Evolutionary conservation across 2,888 invertebrate species (phyloP).

Genomic region (Dioctria linearis): DNA sequence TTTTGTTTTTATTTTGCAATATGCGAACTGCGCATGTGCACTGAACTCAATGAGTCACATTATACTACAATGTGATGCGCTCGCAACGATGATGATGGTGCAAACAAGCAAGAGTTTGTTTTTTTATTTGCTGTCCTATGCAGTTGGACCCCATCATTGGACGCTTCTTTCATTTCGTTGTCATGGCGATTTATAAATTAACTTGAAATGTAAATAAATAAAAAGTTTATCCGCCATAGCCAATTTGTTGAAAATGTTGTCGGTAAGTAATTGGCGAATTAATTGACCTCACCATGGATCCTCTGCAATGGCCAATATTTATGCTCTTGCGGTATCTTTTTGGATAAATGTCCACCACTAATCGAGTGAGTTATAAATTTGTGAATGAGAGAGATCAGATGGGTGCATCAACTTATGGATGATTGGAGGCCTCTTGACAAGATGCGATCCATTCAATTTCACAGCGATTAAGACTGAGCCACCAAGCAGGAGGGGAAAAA

Average conservation of each 20-base stretch:
- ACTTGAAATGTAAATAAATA: slow-evolving; percentile 57
- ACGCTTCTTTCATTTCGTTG: slow-evolving; percentile 51
- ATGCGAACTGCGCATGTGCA: slow-evolving; percentile 30
- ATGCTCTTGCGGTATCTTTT: slow-evolving; percentile 57
- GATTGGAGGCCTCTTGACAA: slow-evolving; percentile 40
- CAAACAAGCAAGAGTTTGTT: slow-evolving; percentile 25
- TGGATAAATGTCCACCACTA: slow-evolving; percentile 56
- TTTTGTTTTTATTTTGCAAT: too few relatives aligned
- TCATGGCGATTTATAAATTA: slow-evolving; percentile 57
- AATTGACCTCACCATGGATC: slow-evolving; percentile 42
- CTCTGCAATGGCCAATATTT: slow-evolving; percentile 49
- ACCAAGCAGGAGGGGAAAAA: neutral
- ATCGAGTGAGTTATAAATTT: slow-evolving; percentile 58
- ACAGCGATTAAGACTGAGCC: slow-evolving; percentile 30
- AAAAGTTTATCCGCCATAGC: slow-evolving; percentile 55
- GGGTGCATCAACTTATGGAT: slow-evolving; percentile 40
- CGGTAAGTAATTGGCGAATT: slow-evolving; percentile 59
- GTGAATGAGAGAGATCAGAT: slow-evolving; percentile 46
- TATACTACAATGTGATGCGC: slow-evolving; percentile 9
- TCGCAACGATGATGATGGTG: neutral
- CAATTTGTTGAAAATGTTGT: slow-evolving; percentile 59
- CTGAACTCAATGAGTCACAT: slow-evolving; percentile 32
- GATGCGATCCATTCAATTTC: slow-evolving; percentile 49
- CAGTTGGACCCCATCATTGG: slow-evolving; percentile 21
- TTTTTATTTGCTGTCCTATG: neutral